Evolutionary conservation across 2,888 invertebrate genomes (phyloP), one percentile per base, ranked within the genome.

Genomic region (Calameuta pallipes): DNA sequence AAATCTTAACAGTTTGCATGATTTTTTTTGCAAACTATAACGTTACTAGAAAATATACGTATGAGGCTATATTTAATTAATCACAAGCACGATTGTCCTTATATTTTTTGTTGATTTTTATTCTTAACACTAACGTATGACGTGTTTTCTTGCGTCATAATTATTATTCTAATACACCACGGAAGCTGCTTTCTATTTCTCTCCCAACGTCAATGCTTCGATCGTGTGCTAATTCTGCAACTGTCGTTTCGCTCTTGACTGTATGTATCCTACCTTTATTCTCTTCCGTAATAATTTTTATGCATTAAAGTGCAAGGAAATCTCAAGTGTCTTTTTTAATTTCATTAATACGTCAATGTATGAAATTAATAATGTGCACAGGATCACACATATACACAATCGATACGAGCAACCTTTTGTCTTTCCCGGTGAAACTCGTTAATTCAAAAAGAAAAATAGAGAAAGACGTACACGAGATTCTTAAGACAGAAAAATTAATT

Each of bases 141-240:
- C 9, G 23, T 56, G 56, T 56, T 56, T 6, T 23, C 2, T 56
- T 23, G 56, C 23, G 56, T 56, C 23, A 56, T 23, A 56, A 23
- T 56, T 56, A 23, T 56, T 56, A 23, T 23, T 56, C 2, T 9
- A 23, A 9, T 56, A 23, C 56, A 23, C 9, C 56, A 56, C 15
- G 6, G 9, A 56, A 13, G n/a, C 34, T 79, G 75, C 69, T 77
- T 31, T 56, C 35, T 78, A 79, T 80, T 80, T 87, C 84, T 86
- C 84, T 85, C 81, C 85, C 86, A 87, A 88, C 89, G 87, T 89
- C 89, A 86, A 85, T 86, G 86, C 84, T 77, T 79, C 69, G 71
- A 78, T 75, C 79, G 76, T 76, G 79, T 83, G 80, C 80, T 76
- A 31, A 34, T 71, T 71, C 31, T 71, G 3, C 71, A 71, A 11